Base-by-base conservation (phyloP, 2,888 invertebrate species). In the Scaptomyza polygonia region DNA sequence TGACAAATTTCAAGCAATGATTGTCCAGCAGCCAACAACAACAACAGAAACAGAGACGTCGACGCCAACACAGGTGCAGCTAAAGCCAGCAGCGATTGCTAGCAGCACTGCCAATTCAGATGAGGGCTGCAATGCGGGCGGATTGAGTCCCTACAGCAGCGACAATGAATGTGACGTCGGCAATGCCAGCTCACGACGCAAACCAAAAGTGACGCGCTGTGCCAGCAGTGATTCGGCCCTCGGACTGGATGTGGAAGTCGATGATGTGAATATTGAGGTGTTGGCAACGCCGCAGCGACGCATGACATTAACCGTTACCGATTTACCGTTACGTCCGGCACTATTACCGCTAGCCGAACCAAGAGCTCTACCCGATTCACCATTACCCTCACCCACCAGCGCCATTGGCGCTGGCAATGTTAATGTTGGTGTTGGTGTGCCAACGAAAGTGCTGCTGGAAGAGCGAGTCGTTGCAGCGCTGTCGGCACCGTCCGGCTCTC, bases 381-480 rank as follows among this genome's bases (percentile, higher is more conserved):
- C 90, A 2, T 71, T 88, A 0, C 52, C 59, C 16, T 87, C 87
- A 30, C 82, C 82, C 16, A 87, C 85, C 9, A 56, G 65, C 3
- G 32, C 67, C 32, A 14, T 2, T 18, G 40, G 18, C 21, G 11
- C 21, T 21, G 42, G n/a, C 29, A 39, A 18, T 32, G 30, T 47
- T 1, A 44, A 21, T 1, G 52, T 32, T 6, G 67, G 78, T 1
- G 52, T 32, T 6, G 67, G 78, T 3, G 81, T 92, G 34, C 91
- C 91, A 11, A 91, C 90, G 21, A 91, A 92, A 66, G 95, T 93
- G 89, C 92, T 92, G 89, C 93, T 93, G 88, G 94, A 92, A 92
- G 95, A 92, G 88, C 92, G 93, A 25, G 92, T 92, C 48, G 93
- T 93, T 1, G 92, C 93, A 43, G 92, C 92, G 61, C 92, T 93